These are phyloP conservation scores for Steatocranus sp. DNA, from an alignment of 2,797 vertebrate species.

Conservation along the genomic window DNA sequence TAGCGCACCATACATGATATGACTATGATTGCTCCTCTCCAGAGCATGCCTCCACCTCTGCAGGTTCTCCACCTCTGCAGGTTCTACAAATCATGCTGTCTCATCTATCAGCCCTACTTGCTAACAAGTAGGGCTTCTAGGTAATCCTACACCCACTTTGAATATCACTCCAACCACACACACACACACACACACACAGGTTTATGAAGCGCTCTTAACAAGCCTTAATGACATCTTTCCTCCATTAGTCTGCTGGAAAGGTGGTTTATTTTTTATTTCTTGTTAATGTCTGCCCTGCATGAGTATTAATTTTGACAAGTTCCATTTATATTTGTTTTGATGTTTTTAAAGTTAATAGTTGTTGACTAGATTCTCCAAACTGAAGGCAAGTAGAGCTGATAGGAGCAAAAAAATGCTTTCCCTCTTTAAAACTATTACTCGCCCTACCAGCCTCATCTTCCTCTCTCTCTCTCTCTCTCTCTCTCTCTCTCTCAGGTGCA, in stretches of 20 bases:
- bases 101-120: not conserved
- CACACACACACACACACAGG: not conserved
- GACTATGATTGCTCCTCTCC: fast-evolving
- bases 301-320: not conserved
- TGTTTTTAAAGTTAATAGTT: not conserved
- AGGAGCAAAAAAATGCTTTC: not conserved
- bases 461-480: not conserved
- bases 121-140: fast-evolving
- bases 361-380: not conserved
- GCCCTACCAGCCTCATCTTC: fast-evolving
- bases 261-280: not conserved
- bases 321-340: not conserved
- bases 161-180: not conserved
- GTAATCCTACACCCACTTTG: not conserved
- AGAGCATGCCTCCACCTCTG: not conserved
- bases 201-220: fast-evolving
- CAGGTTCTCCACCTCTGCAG: not conserved
- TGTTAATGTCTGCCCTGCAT: not conserved
- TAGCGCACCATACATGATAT: not conserved
- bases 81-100: not conserved
- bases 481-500: not conserved
- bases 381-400: not conserved
- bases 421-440: not conserved
- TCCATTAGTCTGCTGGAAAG: not conserved
- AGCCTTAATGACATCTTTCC: fast-evolving